Conservation (phyloP, 2,888 invertebrate species). For the Xestobium rufovillosum region DNA sequence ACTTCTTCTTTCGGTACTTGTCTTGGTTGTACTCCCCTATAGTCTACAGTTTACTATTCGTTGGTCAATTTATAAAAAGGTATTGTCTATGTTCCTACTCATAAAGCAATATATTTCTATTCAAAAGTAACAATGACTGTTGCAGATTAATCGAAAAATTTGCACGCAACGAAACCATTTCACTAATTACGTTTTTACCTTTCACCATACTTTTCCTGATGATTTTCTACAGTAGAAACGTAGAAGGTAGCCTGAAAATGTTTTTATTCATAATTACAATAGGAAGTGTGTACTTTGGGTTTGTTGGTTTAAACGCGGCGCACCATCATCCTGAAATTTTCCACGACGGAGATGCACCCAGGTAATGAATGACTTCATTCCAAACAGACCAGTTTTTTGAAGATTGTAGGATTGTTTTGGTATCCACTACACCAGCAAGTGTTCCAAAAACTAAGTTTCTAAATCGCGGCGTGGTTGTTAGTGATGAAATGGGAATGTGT, state of each 20-base stretch:
- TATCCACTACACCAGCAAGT: too few relatives aligned
- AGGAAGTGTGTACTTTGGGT: conserved; percentile 53
- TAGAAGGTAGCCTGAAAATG: conserved; percentile 38
- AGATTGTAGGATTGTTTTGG: too few relatives aligned
- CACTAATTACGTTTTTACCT: conserved; percentile 20
- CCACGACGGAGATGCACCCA: conserved; percentile 67
- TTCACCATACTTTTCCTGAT: conserved; percentile 23
- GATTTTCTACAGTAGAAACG: conserved; percentile 21
- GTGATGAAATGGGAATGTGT: too few relatives aligned
- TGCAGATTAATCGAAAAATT: conserved; percentile 7
- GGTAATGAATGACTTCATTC: too few relatives aligned
- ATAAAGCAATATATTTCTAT: too few relatives aligned
- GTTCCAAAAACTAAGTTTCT: too few relatives aligned
- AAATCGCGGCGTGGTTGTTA: too few relatives aligned
- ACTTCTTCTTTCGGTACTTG: conserved; percentile 45
- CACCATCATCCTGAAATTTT: conserved; percentile 75
- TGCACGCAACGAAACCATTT: background rate
- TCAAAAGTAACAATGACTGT: too few relatives aligned
- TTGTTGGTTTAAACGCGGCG: conserved; percentile 64
- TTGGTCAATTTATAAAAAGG: conserved; percentile 16
- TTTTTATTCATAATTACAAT: conserved; percentile 57
- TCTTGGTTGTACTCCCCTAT: conserved; percentile 32
- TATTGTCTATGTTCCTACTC: conserved; percentile 13
- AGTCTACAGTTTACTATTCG: conserved; percentile 18
- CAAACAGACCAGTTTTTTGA: too few relatives aligned